These are phyloP conservation scores for Hydrochoerus hydrochaeris DNA, from an alignment of 2,113 vertebrate species.

Conservation along the genomic window DNA sequence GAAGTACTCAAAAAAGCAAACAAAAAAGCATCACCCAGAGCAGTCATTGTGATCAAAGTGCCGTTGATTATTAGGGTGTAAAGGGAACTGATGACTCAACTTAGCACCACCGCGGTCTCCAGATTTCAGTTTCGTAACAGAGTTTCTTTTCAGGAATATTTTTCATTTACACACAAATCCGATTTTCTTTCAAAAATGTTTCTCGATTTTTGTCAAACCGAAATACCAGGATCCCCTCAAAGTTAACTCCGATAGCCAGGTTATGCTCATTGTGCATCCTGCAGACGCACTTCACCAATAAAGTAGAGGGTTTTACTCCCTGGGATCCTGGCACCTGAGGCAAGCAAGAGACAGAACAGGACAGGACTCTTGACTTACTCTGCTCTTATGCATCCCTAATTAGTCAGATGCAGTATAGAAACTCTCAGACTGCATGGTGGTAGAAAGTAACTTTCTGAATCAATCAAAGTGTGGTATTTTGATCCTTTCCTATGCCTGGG, in stretches of 20 bases:
- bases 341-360: neutral
- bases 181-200: slow-evolving; percentile 81
- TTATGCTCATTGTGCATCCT: neutral
- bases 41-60: slow-evolving; percentile 88
- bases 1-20: slow-evolving; percentile 79
- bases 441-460: slow-evolving; percentile 85
- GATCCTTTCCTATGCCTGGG: slow-evolving; percentile 89
- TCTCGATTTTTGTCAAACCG: slow-evolving; percentile 73
- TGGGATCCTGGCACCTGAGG: neutral
- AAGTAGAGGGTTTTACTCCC: neutral
- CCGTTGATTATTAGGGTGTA: slow-evolving; percentile 87
- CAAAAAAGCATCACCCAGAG: slow-evolving; percentile 80
- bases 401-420: slow-evolving; percentile 67
- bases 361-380: fast-evolving
- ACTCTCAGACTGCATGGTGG: slow-evolving; percentile 59
- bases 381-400: fast-evolving
- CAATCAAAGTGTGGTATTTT: slow-evolving; percentile 87
- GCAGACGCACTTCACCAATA: neutral
- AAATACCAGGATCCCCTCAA: slow-evolving; percentile 80
- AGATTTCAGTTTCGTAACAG: slow-evolving; percentile 89
- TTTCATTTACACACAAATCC: slow-evolving; percentile 83
- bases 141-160: slow-evolving; percentile 90
- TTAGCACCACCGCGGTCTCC: slow-evolving; percentile 85
- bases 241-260: slow-evolving; percentile 61
- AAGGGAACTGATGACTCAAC: slow-evolving; percentile 91